These are phyloP conservation scores for Dendroctonus ponderosae DNA, from an alignment of 1,140 invertebrate species.

Conservation along the genomic window DNA sequence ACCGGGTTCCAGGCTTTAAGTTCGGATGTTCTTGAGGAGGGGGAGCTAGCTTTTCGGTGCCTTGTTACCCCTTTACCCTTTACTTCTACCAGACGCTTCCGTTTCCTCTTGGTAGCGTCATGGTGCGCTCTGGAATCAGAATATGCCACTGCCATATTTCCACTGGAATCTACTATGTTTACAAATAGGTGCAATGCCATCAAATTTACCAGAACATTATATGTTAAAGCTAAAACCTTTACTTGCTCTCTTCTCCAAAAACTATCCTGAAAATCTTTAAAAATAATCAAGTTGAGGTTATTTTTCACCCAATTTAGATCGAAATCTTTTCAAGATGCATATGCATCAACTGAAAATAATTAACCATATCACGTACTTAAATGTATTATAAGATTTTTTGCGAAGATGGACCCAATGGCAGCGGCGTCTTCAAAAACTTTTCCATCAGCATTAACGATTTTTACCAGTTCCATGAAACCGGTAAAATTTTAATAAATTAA, in stretches of 20 bases:
- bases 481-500: conserved; percentile 15
- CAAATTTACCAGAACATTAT: too few species aligned
- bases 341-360: too few species aligned
- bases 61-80: conserved; percentile 50
- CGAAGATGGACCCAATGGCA: conserved; percentile 3
- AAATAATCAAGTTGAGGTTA: too few species aligned
- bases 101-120: conserved; percentile 57
- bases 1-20: conserved; percentile 44
- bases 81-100: conserved; percentile 64
- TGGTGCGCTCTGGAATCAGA: conserved; percentile 65
- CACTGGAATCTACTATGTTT: not conserved
- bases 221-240: too few species aligned
- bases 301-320: too few species aligned
- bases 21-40: conserved; percentile 36
- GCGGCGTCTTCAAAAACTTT: conserved; percentile 13
- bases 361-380: not conserved
- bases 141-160: conserved; percentile 43
- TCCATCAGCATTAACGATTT: conserved; percentile 10
- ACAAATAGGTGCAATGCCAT: too few species aligned
- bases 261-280: too few species aligned
- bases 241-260: too few species aligned
- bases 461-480: not conserved
- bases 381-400: conserved; percentile 2
- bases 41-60: conserved; percentile 59
- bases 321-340: too few species aligned